Evolutionary conservation across 2,888 invertebrate species (phyloP), one percentile per base, ranked within the genome.

Genomic region (Himalopsyche tibetana): DNA sequence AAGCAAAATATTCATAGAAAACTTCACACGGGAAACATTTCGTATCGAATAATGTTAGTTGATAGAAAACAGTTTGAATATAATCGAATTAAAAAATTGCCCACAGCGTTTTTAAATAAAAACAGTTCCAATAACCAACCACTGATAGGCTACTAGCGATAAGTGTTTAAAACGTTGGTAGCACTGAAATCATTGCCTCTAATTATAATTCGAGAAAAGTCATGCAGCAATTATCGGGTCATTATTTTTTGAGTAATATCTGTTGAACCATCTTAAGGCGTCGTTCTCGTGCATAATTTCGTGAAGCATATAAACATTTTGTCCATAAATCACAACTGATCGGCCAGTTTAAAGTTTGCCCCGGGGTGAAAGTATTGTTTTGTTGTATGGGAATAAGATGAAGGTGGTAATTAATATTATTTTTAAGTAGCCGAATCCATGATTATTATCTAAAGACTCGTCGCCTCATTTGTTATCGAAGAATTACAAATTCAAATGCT

Each of bases 381-480:
- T 82, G 85, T 83, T 80, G 82, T 40, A 80, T 85, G 87, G 85
- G 84, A 87, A 85, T 69, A 42, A 38, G 55, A 79, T 82, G 56
- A 87, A 88, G 85, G 85, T 84, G 84, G 87, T 87, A 86, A 88
- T 88, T 88, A 88, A 87, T 87, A 87, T 87, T 85, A 85, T 88
- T 84, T 88, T 87, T 83, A 87, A 88, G 87, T 88, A 88, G 86
- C 87, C 87, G 56, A 80, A 80, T 80, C 12, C 56, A n/a, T 83
- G 87, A 87, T 87, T 83, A 83, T 81, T 82, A 88, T 86, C 85
- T 85, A 51, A 51, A 82, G 86, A 87, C 56, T 88, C 88, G 88
- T 88, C 88, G 88, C 88, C 88, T 88, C 84, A 87, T 88, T 88
- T 85, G 86, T 82, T 82, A 80, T 80, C 74, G 63, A 9, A 84